Evolutionary conservation across 1,140 invertebrate genomes (phyloP).

Genomic region (Rhyacophila brunnea): DNA sequence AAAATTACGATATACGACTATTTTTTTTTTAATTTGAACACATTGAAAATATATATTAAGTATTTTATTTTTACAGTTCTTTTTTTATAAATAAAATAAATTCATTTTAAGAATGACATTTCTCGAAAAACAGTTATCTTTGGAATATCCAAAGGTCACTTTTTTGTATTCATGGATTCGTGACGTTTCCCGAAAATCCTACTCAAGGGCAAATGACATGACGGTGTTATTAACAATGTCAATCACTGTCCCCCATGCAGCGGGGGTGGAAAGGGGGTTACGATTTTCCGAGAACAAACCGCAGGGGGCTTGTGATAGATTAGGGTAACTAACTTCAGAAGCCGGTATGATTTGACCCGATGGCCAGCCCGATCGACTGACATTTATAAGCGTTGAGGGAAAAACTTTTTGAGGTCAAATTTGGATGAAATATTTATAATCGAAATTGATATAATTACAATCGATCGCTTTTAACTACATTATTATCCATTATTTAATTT

Average conservation of each 20-base stretch:
- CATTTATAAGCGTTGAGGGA: neutral
- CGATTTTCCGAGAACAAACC: conserved; percentile 1
- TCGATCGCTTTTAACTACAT: too few relatives aligned
- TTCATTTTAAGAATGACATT: too few relatives aligned
- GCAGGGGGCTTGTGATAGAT: conserved; percentile 6
- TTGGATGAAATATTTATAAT: too few relatives aligned
- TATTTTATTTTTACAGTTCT: too few relatives aligned
- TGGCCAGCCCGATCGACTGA: neutral
- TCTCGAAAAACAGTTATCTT: neutral
- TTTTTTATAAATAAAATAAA: too few relatives aligned
- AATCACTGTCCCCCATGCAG: conserved; percentile 1
- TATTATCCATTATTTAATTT: too few relatives aligned
- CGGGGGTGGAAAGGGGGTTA: neutral
- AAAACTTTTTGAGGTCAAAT: neutral
- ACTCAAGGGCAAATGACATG: neutral
- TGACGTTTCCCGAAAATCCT: neutral
- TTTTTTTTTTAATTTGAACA: too few relatives aligned
- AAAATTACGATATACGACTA: too few relatives aligned
- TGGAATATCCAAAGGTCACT: neutral
- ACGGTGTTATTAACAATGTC: conserved; percentile 6
- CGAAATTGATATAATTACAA: too few relatives aligned
- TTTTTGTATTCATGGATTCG: neutral
- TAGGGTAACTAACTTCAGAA: conserved; percentile 2
- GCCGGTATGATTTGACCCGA: conserved; percentile 1
- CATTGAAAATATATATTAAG: too few relatives aligned